Evolutionary conservation across 2,113 vertebrate species (phyloP), one percentile per base, ranked within the genome.

Genomic region (Tapirus terrestris): DNA sequence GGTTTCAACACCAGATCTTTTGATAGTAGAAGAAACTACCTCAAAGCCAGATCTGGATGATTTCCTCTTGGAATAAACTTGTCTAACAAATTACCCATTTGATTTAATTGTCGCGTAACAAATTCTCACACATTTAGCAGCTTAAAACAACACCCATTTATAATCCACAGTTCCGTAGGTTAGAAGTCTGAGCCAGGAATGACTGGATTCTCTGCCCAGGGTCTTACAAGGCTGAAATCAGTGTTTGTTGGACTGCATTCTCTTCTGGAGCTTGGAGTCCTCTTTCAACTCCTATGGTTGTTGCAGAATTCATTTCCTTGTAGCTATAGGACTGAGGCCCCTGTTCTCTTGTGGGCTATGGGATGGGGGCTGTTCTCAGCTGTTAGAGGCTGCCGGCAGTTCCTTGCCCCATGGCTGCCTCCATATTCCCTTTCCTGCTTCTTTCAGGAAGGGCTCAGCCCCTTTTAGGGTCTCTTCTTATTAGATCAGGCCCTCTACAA

Each of bases 1-100:
- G 29, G 17, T 63, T 58, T 79, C 21, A 43, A 0, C 21, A 29
- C 18, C 72, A 94, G n/a, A 43, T 33, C 67, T 87, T 77, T 68
- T 45, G 23, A 36, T 27, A 53, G 33, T 11, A 43, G 20, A 84
- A 45, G 51, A 60, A 56, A 45, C 9, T 3, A 0, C 79, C 61
- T 90, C 53, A 39, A 70, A 56, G 25, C 43, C 39, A 76, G n/a
- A 23, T 25, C 9, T n/a, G 16, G n/a, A 39, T 45, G 60, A 43
- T 89, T 93, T 89, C 60, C 65, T 91, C 76, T 95, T 65, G 27
- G 9, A 83, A 21, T 43, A 82, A 92, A 70, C 77, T 45, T 92
- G 33, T 95, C 31, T 61, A 79, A 87, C 39, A 83, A 33, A 84
- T 90, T 80, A 1, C 13, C 76, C 45, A 29, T 72, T 95, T 88